These are phyloP conservation scores for Brachymystax lenok DNA, from an alignment of 2,797 vertebrate species.

Conservation along the genomic window DNA sequence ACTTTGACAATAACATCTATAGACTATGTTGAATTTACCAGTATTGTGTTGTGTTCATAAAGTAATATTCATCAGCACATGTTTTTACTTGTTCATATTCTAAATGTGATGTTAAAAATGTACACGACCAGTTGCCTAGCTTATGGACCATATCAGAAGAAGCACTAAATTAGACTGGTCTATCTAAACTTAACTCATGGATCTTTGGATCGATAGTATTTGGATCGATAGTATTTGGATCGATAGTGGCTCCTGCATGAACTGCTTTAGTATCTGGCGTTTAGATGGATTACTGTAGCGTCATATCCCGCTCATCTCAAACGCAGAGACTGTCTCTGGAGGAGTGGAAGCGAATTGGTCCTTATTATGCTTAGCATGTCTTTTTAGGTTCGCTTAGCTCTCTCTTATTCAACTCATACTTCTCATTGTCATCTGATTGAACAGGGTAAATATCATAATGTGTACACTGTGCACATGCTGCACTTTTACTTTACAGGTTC, in stretches of 20 bases:
- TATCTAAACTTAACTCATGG: constrained; percentile 15
- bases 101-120: neutral
- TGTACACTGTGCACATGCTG: constrained; percentile 7
- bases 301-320: constrained; percentile 43
- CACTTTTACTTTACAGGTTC: neutral
- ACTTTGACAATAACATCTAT: neutral
- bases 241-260: constrained; percentile 26
- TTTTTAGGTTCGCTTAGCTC: constrained; percentile 7
- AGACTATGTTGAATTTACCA: neutral
- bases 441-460: neutral
- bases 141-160: neutral
- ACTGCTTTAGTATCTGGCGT: constrained; percentile 33
- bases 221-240: constrained; percentile 6
- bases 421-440: constrained; percentile 31
- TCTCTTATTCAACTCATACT: constrained; percentile 8
- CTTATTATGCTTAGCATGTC: constrained; percentile 35
- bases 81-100: neutral
- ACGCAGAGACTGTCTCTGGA: constrained; percentile 37
- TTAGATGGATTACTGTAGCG: constrained; percentile 49
- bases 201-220: neutral
- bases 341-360: constrained; percentile 40
- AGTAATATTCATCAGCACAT: neutral
- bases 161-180: no score
- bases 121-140: no score
- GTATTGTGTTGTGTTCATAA: neutral